Conservation (phyloP, 2,113 vertebrate species). For the Columba janthina region DNA sequence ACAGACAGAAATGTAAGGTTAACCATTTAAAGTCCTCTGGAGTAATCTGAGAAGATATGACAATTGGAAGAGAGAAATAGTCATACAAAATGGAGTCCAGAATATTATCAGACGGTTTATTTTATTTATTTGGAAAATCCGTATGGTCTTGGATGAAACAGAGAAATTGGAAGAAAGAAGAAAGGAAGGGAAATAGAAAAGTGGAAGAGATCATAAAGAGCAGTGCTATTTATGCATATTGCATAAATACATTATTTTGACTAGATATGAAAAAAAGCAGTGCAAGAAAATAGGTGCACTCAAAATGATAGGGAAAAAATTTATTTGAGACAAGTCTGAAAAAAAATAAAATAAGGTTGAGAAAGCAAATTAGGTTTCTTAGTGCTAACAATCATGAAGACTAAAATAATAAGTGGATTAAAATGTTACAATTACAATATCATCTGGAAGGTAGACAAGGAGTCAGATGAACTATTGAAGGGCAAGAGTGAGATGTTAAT, state of each 20-base stretch:
- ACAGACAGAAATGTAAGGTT: neutral
- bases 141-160: neutral
- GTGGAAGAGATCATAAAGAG: neutral
- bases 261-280: neutral
- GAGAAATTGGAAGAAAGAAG: neutral
- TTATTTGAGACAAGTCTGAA: neutral
- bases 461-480: slow-evolving; percentile 4
- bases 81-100: neutral
- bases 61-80: neutral
- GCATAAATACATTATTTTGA: neutral
- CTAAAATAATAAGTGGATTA: slow-evolving; percentile 21
- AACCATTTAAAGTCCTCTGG: neutral
- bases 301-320: neutral
- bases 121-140: neutral
- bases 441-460: neutral
- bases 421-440: neutral
- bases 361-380: neutral
- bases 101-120: neutral
- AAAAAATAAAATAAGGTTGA: neutral
- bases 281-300: neutral
- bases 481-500: slow-evolving; percentile 13
- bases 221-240: fast-evolving
- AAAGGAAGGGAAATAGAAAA: neutral
- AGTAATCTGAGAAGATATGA: neutral
- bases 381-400: neutral